Base-by-base conservation (phyloP, 2,113 vertebrate genomes). In the Rattus rattus region DNA sequence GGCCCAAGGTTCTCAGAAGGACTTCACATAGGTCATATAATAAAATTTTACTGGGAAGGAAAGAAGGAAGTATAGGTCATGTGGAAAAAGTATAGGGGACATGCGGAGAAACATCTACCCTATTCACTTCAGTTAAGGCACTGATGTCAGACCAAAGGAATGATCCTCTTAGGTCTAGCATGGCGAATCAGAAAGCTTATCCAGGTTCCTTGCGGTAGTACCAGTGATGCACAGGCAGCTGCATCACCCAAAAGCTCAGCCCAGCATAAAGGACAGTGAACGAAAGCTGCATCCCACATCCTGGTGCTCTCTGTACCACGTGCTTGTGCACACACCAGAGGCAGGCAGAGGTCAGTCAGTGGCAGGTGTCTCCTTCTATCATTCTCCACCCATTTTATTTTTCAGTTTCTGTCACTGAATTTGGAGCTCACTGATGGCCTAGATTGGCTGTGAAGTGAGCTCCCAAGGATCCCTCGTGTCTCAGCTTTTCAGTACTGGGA, bases 11-110 rank as follows among this genome's bases (percentile, higher is more conserved):
- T 75, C 49, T 75, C 56, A 30, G 17, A 10, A 16, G 49, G 30
- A 72, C 59, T 87, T 86, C 52, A 26, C 16, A n/a, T 19, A 39
- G 28, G 36, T 43, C 65, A 59, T 4, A 20, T 47, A 69, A 49
- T 0, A 4, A 36, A 20, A 0, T 36, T 89, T 67, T 77, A 24
- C 8, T 1, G 1, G 5, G 9, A 26, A 1, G 2, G 19, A 22
- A 36, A 2, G 5, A 19, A 30, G 26, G 49, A 28, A 24, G 28
- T 36, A 24, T 0, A 67, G 47, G 13, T 67, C 43, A n/a, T n/a
- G n/a, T n/a, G n/a, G n/a, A n/a, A n/a, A n/a, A n/a, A n/a, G n/a
- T n/a, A n/a, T n/a, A 70, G 61, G 5, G 14, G 52, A 56, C 16
- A 43, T 30, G 14, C 43, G 24, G 22, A 43, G 24, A 59, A 89